Base-by-base conservation (phyloP, 92 coral and sea anemone genomes). In the Pocillopora grandis region DNA sequence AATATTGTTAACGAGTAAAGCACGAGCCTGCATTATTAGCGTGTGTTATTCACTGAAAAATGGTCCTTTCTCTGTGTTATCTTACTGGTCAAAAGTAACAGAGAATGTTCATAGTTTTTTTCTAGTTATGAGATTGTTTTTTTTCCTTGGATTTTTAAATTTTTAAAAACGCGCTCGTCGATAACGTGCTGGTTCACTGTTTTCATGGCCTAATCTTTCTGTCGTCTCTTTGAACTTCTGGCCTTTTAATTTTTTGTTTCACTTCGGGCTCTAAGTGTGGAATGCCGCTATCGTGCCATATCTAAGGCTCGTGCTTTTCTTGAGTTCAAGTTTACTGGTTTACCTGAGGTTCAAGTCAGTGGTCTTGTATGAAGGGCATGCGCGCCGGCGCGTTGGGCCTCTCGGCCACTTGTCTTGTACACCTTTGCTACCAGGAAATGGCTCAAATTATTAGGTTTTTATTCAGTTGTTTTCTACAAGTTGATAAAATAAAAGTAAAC, bases 331-430 rank as follows among this genome's bases (percentile, higher is more conserved):
- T 58, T 81, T 23, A 18, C 64, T 37, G 64, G 21, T 65, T 83
- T 62, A 37, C n/a, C 10, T 55, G 86, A 31, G 73, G 55, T 21
- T 56, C 74, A 42, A 72, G 66, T 4, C 80, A 71, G 86, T 10
- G 80, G 62, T 74, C 80, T 23, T 49, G 1, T 42, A 17, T 57
- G 56, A 83, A 72, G 61, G 86, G 10, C 80, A 83, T 63, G 80
- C 86, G 72, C 33, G 86, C 86, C 27, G 86, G 86, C 80, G 80
- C 55, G 86, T 69, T 49, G 65, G 21, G 73, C 11, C 74, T 76
- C 86, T 73, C 35, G 80, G 31, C 19, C 19, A 16, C 27, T 20
- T 21, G 65, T 48, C 72, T 18, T 73, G 80, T 62, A 6, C 48
- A 73, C 23, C 80, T 73, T 72, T 56, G 77, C 27, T 57, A 42